A percentile compares a stretch with the other conserved stretches of the same genome.
Evolutionary conservation across 2,113 vertebrate species (phyloP).

Genomic region (Ibidorhyncha struthersii): DNA sequence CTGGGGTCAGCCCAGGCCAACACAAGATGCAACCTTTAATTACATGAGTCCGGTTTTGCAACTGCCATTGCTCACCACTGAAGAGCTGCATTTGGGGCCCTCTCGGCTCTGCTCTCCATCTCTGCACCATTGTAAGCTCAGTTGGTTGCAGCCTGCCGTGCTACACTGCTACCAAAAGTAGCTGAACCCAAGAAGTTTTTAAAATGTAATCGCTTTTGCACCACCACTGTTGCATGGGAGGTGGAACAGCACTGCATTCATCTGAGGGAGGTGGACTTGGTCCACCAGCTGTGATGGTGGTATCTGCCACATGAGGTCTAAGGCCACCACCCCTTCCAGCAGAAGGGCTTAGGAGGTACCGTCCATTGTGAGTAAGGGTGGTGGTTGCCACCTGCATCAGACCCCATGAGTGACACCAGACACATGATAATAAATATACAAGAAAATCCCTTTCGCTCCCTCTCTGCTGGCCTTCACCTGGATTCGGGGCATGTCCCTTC

Average conservation of each 20-base stretch:
- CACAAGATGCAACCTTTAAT: background rate
- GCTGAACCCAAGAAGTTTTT: background rate
- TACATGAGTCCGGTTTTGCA: background rate
- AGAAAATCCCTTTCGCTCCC: background rate
- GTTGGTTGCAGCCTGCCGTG: background rate
- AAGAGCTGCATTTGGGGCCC: background rate
- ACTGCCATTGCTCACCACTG: accelerated
- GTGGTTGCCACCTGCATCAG: background rate
- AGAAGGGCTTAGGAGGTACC: background rate
- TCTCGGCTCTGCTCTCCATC: background rate
- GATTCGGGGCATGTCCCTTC: background rate
- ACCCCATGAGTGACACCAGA: background rate
- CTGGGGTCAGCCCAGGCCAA: background rate
- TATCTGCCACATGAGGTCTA: background rate
- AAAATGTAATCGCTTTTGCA: background rate
- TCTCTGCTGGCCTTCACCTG: background rate
- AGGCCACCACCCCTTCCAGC: background rate
- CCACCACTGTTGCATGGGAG: accelerated
- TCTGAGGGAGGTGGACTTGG: background rate
- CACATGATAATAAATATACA: background rate
- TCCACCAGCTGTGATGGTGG: background rate
- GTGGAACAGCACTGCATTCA: accelerated
- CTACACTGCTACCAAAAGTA: background rate
- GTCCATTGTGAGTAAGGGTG: accelerated
- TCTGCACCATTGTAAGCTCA: background rate